Evolutionary conservation across 2,113 vertebrate genomes (phyloP).

Genomic region (Desmodus rotundus): DNA sequence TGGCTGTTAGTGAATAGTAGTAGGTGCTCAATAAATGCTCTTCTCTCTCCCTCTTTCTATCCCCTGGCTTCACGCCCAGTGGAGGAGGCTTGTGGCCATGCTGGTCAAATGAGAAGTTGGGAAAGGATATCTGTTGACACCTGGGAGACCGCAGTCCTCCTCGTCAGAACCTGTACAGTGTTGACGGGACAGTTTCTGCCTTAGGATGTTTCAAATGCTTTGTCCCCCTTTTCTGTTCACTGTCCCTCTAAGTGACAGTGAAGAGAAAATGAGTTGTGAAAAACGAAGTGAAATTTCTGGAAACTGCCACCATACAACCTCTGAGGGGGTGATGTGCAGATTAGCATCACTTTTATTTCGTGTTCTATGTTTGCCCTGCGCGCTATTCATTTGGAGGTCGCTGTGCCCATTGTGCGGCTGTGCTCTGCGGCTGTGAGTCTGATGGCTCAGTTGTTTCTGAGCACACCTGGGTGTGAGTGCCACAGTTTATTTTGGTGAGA

Average conservation of each 20-base stretch:
- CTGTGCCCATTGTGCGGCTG: constrained; percentile 64
- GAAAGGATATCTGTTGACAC: not conserved
- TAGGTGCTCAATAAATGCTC: not conserved
- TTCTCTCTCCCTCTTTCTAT: not conserved
- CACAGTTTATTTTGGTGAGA: constrained; percentile 72
- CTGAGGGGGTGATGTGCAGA: constrained; percentile 16
- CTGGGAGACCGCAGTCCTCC: not conserved
- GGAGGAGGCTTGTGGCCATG: not conserved
- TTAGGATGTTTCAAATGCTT: not conserved
- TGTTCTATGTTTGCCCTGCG: constrained; percentile 58
- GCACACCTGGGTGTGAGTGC: constrained; percentile 71
- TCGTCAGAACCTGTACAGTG: too few relatives aligned
- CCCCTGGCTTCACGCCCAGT: not conserved
- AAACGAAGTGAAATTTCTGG: constrained; percentile 61
- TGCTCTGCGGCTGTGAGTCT: constrained; percentile 70
- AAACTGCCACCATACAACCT: constrained; percentile 28
- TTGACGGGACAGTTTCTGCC: not conserved
- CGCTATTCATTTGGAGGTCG: constrained; percentile 58
- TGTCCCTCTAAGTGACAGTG: not conserved
- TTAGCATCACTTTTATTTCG: constrained; percentile 67
- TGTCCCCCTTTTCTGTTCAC: too few relatives aligned
- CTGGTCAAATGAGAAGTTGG: not conserved
- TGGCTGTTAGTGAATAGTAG: not conserved
- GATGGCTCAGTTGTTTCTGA: constrained; percentile 74
- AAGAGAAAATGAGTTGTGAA: constrained; percentile 45